phyloP scores from a whole-genome alignment of 2,113 vertebrate genomes.

The Tichodroma muraria region DNA sequence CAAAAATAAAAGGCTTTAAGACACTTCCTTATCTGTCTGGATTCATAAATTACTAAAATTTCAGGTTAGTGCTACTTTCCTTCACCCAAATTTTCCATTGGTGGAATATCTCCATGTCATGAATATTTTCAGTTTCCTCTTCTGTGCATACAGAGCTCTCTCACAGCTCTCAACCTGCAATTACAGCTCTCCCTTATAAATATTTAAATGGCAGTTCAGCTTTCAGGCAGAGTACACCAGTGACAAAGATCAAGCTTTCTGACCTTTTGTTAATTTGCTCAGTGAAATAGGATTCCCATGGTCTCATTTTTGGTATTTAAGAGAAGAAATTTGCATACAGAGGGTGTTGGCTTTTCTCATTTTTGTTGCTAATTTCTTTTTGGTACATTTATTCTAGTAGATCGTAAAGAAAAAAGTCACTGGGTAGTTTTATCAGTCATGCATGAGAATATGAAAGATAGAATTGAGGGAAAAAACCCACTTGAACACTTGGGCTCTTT shows the following conservation, averaged over 20 bases:
- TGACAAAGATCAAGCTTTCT: constrained; percentile 65
- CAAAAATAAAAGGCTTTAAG: background rate
- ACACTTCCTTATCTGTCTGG: background rate
- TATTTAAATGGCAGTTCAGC: constrained; percentile 64
- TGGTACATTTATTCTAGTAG: background rate
- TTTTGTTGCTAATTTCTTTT: background rate
- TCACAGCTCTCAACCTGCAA: constrained; percentile 30
- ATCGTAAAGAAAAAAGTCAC: background rate
- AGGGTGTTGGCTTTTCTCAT: background rate
- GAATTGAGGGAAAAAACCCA: background rate
- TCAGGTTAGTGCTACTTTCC: background rate
- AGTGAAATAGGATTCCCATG: constrained; percentile 52
- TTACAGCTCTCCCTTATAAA: constrained; percentile 52
- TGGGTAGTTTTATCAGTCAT: background rate
- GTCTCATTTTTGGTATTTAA: background rate
- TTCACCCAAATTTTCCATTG: background rate
- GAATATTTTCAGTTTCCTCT: background rate
- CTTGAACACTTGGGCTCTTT: background rate
- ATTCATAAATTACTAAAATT: background rate
- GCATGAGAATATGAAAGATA: background rate
- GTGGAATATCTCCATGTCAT: background rate
- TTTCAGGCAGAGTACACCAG: constrained; percentile 57
- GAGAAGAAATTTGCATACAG: background rate
- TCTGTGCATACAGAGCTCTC: background rate
- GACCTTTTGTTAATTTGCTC: constrained; percentile 69